Evolutionary conservation across 2,113 vertebrate species (phyloP).

Genomic region (Notechis scutatus): DNA sequence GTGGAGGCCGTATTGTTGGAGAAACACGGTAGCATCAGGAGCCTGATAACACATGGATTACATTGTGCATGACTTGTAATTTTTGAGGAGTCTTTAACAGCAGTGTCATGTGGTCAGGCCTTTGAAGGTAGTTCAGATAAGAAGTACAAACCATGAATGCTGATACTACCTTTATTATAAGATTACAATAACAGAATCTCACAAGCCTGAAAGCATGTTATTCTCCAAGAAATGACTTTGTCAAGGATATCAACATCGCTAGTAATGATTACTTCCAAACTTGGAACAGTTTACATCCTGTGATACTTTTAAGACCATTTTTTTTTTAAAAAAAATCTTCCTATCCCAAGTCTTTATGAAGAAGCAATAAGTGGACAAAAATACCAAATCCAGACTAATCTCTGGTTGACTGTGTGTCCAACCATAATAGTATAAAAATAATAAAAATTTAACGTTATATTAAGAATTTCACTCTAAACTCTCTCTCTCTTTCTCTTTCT

Average conservation of each 20-base stretch:
- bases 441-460: constrained; percentile 49
- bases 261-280: neutral
- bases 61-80: neutral
- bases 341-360: neutral
- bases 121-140: neutral
- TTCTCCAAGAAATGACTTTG: neutral
- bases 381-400: neutral
- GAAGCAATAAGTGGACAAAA: neutral
- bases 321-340: neutral
- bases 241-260: neutral
- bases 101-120: neutral
- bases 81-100: neutral
- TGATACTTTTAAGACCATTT: neutral
- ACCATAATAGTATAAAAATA: neutral
- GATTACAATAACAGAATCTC: neutral
- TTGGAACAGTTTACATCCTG: neutral
- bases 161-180: neutral
- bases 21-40: no score
- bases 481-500: neutral
- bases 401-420: neutral
- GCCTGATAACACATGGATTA: neutral
- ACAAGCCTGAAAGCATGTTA: neutral
- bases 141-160: neutral
- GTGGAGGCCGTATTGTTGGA: no score
- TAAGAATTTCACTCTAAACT: constrained; percentile 66